phyloP scores from a whole-genome alignment of 1,140 invertebrate species.

The Cephus cinctus region DNA sequence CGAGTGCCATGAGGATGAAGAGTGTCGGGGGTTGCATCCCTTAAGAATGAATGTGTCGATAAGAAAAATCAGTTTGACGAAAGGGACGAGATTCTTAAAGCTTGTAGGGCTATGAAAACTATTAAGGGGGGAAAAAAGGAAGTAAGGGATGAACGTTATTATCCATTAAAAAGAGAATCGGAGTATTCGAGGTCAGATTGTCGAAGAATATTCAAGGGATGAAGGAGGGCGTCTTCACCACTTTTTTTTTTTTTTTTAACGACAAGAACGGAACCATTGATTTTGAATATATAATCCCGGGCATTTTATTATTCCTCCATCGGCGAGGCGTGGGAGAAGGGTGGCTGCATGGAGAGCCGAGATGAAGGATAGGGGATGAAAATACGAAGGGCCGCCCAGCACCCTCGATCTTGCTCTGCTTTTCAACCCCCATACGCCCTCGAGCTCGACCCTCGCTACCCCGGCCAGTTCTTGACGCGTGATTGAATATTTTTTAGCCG shows the following conservation, averaged over 20 bases:
- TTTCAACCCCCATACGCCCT: slow-evolving; percentile 17
- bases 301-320: slow-evolving; percentile 53
- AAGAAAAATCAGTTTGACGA: no score
- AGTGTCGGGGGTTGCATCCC: no score
- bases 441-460: slow-evolving; percentile 26
- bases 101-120: background rate
- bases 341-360: slow-evolving; percentile 3
- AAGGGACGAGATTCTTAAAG: no score
- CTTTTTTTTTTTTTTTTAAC: background rate
- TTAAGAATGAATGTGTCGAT: no score
- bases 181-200: background rate
- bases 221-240: background rate
- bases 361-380: slow-evolving; percentile 11
- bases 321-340: slow-evolving; percentile 24
- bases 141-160: background rate
- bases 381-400: background rate
- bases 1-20: no score
- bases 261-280: slow-evolving; percentile 45
- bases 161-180: background rate
- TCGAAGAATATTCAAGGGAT: background rate
- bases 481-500: slow-evolving; percentile 56
- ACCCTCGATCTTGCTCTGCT: slow-evolving; percentile 10
- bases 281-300: slow-evolving; percentile 53
- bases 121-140: background rate
- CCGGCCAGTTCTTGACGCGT: slow-evolving; percentile 49